phyloP scores from a whole-genome alignment of 1,140 invertebrate genomes.

The Neocloeon triangulifer region DNA sequence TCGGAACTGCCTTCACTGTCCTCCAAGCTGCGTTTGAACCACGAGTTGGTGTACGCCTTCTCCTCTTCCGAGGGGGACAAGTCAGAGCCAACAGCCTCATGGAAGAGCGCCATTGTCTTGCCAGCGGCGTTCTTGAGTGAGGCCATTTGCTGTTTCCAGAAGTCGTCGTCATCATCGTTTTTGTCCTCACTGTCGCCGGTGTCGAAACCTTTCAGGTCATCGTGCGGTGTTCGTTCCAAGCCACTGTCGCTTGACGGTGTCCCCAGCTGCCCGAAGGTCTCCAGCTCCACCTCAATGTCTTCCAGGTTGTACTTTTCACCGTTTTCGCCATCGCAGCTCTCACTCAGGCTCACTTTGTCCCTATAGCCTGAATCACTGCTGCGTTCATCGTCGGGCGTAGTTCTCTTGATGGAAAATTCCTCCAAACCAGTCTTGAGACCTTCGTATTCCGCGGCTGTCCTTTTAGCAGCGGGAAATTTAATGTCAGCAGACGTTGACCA shows the following conservation, averaged over 20 bases:
- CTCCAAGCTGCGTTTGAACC: not conserved
- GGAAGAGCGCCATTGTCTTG: slow-evolving; percentile 5
- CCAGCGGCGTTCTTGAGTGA: slow-evolving; percentile 7
- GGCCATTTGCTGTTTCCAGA: slow-evolving; percentile 8
- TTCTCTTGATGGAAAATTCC: slow-evolving; percentile 19
- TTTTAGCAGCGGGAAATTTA: not conserved
- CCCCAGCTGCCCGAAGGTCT: too few species aligned
- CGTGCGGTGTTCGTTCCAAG: too few species aligned
- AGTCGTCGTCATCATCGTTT: slow-evolving; percentile 4
- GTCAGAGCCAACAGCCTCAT: slow-evolving; percentile 1
- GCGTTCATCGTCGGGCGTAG: slow-evolving; percentile 26
- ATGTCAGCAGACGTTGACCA: too few species aligned
- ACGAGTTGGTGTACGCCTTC: not conserved
- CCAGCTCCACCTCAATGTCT: slow-evolving; percentile 1
- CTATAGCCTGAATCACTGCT: slow-evolving; percentile 27
- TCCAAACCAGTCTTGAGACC: not conserved
- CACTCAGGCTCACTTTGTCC: slow-evolving; percentile 20
- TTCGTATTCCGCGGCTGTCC: not conserved
- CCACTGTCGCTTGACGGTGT: too few species aligned
- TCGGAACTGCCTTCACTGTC: not conserved
- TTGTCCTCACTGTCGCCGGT: too few species aligned
- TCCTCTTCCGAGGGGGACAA: not conserved
- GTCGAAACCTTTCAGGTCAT: too few species aligned
- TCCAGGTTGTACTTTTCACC: slow-evolving; percentile 21
- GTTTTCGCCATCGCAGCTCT: slow-evolving; percentile 18